A percentile compares a stretch with the other conserved stretches of the same genome.
phyloP scores from a whole-genome alignment of 2,888 invertebrate species.

The Eulithis prunata region DNA sequence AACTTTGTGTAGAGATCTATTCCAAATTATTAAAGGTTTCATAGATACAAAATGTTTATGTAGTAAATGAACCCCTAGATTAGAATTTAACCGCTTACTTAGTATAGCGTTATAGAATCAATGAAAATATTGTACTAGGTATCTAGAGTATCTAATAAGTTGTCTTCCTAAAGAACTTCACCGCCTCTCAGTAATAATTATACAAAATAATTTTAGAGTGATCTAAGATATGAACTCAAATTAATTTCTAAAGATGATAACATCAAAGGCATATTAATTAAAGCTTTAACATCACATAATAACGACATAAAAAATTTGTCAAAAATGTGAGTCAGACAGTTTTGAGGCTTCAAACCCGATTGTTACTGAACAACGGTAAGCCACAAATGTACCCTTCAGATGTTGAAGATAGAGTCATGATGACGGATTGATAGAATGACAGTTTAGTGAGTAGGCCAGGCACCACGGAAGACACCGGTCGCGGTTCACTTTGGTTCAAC shows the following conservation, averaged over 20 bases:
- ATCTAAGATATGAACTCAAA: not conserved
- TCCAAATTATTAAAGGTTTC: too few relatives aligned
- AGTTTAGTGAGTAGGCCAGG: conserved; percentile 82
- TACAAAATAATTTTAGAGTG: not conserved
- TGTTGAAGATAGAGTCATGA: conserved; percentile 74
- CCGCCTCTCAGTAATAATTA: not conserved
- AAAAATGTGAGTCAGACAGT: conserved; percentile 51
- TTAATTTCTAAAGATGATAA: conserved; percentile 1
- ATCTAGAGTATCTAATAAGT: too few relatives aligned
- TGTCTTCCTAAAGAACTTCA: too few relatives aligned
- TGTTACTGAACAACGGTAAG: conserved; percentile 62
- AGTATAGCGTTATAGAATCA: too few relatives aligned
- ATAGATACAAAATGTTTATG: not conserved
- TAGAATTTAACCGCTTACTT: not conserved
- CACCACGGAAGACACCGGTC: conserved; percentile 74
- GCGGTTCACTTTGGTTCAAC: conserved; percentile 83
- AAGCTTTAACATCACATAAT: conserved; percentile 21
- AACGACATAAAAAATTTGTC: conserved; percentile 31
- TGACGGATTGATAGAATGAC: conserved; percentile 82
- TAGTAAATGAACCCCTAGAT: not conserved
- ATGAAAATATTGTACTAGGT: too few relatives aligned
- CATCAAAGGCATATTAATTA: conserved; percentile 17
- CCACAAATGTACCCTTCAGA: conserved; percentile 48
- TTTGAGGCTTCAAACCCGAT: conserved; percentile 56
- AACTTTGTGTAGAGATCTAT: too few relatives aligned